A percentile compares a stretch with the other conserved stretches of the same genome.
These are phyloP conservation scores for Lacerta viridis DNA, from an alignment of 2,797 vertebrate genomes.

Conservation along the genomic window DNA sequence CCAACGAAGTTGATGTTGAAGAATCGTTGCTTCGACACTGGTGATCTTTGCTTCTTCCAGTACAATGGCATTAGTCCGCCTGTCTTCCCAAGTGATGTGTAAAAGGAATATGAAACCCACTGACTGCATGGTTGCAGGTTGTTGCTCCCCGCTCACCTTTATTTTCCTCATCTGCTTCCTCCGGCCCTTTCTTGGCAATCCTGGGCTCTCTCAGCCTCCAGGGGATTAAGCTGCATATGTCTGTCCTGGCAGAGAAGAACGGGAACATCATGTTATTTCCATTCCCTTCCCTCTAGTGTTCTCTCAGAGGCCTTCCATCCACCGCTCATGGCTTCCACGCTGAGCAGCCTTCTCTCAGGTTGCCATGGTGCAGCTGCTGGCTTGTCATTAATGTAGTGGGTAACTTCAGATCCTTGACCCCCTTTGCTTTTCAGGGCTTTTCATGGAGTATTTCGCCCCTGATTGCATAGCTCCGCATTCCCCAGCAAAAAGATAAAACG, in stretches of 20 bases:
- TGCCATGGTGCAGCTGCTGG: conserved; percentile 73
- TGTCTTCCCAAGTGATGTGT: too few species aligned
- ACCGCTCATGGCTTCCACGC: conserved; percentile 72
- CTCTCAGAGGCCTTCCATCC: conserved; percentile 65
- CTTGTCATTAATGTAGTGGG: conserved; percentile 79
- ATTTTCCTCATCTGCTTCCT: conserved; percentile 18
- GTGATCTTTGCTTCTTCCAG: too few species aligned
- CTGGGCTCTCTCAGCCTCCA: conserved; percentile 36
- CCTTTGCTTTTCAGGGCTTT: conserved; percentile 75
- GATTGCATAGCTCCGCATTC: conserved; percentile 79
- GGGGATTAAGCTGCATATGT: conserved; percentile 71
- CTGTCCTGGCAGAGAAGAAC: conserved; percentile 70
- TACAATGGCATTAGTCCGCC: too few species aligned
- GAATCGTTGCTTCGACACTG: too few species aligned
- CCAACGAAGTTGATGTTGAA: too few species aligned
- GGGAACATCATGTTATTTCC: conserved; percentile 79
- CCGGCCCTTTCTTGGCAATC: conserved; percentile 42
- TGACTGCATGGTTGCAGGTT: background rate
- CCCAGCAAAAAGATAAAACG: conserved; percentile 73
- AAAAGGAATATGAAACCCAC: too few species aligned
- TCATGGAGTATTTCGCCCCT: conserved; percentile 78
- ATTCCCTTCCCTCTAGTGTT: conserved; percentile 75
- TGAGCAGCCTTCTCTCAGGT: conserved; percentile 71
- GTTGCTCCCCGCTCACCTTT: conserved; percentile 40
- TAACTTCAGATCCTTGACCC: conserved; percentile 80